Conservation (phyloP, 2,888 invertebrate genomes). For the Standfussiana lucernea region DNA sequence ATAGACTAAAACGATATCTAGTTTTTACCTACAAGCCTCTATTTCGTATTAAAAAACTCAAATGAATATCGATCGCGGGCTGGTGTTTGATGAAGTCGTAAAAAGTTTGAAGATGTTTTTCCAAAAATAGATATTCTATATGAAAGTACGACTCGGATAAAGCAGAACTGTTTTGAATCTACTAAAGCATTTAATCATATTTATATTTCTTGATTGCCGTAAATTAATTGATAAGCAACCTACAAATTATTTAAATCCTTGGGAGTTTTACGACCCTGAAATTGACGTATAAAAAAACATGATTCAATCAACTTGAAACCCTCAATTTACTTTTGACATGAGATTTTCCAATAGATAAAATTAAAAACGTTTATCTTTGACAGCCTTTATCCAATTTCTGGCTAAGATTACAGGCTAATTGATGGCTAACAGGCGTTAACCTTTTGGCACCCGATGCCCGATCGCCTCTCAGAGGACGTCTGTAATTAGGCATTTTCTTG, state of each 20-base stretch:
- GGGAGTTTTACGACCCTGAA: neutral
- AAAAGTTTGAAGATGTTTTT: neutral
- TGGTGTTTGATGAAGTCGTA: too few relatives aligned
- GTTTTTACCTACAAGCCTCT: neutral
- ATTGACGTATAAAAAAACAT: neutral
- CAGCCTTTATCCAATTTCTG: constrained; percentile 6
- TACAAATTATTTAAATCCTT: neutral
- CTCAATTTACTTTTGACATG: neutral
- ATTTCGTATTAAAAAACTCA: neutral
- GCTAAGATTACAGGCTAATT: constrained; percentile 15
- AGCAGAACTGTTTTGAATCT: neutral
- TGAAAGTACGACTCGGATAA: neutral
- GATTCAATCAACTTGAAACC: neutral
- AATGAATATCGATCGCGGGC: neutral
- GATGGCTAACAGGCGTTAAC: neutral
- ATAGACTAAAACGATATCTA: neutral
- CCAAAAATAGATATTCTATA: neutral
- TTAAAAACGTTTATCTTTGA: constrained; percentile 7
- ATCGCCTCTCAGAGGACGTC: constrained; percentile 24
- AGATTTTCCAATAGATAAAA: constrained; percentile 2
- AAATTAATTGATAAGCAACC: neutral
- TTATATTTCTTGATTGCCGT: neutral
- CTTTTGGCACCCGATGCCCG: constrained; percentile 6
- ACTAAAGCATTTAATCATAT: neutral
- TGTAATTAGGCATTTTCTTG: constrained; percentile 4